Conservation (phyloP, 2,113 vertebrate species). For the Synchiropus splendidus region DNA sequence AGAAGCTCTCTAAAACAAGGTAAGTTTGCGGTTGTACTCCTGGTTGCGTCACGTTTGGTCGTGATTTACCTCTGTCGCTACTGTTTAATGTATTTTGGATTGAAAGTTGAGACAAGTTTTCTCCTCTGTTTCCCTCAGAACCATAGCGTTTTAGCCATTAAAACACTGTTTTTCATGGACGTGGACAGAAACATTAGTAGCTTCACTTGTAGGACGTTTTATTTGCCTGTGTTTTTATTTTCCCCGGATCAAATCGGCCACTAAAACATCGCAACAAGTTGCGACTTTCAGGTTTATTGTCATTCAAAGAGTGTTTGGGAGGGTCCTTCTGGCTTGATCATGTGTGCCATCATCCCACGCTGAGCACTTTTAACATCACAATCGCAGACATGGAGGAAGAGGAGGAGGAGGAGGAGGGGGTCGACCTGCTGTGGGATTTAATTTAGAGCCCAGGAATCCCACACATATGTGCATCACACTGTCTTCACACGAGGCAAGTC, state of each 20-base stretch:
- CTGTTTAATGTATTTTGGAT: background rate
- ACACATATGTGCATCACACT: background rate
- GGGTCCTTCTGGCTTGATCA: constrained; percentile 45
- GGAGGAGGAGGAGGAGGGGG: background rate
- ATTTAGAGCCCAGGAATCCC: background rate
- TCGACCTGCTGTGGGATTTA: background rate
- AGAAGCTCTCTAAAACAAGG: constrained; percentile 37
- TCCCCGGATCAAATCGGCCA: too few relatives aligned
- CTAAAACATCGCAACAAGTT: constrained; percentile 38
- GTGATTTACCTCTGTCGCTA: background rate
- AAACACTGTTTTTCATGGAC: too few relatives aligned
- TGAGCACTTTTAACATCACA: constrained; percentile 58
- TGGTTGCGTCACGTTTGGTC: background rate
- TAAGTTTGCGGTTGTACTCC: constrained; percentile 23
- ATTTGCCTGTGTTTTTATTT: too few relatives aligned
- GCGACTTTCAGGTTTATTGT: constrained; percentile 60
- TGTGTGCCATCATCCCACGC: constrained; percentile 57
- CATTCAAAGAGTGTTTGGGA: constrained; percentile 51
- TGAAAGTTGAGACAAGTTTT: too few relatives aligned
- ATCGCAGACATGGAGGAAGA: constrained; percentile 27
- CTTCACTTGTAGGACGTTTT: too few relatives aligned
- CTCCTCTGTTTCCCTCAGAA: too few relatives aligned
- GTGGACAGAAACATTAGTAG: too few relatives aligned
- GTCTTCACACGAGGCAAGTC: background rate
- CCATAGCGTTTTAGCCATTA: too few relatives aligned